Percentiles rank a stretch among this genome's conserved stretches.
phyloP scores from a whole-genome alignment of 2,113 vertebrate species.

The Corvus hawaiiensis region DNA sequence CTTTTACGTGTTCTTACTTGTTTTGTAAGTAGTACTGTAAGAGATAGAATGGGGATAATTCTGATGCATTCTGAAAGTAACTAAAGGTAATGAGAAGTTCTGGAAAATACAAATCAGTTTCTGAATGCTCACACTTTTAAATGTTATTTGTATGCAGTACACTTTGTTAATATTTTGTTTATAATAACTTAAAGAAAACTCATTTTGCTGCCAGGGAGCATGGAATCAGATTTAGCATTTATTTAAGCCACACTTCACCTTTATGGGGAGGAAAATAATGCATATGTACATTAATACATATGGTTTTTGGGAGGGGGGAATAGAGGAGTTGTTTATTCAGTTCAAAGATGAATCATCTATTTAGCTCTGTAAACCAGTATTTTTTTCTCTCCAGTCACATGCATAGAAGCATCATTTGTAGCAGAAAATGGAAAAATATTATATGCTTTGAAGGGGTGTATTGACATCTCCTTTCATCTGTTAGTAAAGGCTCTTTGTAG shows the following conservation, averaged over 20 bases:
- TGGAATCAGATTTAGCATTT: neutral
- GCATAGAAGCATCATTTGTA: neutral
- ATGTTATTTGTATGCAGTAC: neutral
- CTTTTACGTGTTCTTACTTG: neutral
- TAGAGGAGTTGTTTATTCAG: neutral
- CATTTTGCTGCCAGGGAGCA: neutral
- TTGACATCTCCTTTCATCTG: neutral
- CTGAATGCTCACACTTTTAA: neutral
- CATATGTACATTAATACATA: neutral
- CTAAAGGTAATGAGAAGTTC: neutral
- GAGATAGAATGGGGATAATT: neutral
- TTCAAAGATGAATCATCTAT: neutral
- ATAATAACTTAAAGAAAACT: neutral
- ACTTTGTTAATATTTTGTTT: neutral
- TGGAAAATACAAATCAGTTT: neutral
- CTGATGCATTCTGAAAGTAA: neutral
- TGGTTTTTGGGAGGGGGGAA: accelerated
- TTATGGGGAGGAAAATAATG: neutral
- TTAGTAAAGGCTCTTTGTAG: neutral
- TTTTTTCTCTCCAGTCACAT: neutral
- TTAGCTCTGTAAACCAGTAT: neutral
- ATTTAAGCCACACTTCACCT: conserved; percentile 1
- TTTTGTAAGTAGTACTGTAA: neutral
- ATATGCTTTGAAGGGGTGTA: neutral
- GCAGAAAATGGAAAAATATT: neutral